Percentiles rank a stretch among this genome's conserved stretches.
These are phyloP conservation scores for Thecophora atra DNA, from an alignment of 2,888 invertebrate genomes.

Conservation along the genomic window DNA sequence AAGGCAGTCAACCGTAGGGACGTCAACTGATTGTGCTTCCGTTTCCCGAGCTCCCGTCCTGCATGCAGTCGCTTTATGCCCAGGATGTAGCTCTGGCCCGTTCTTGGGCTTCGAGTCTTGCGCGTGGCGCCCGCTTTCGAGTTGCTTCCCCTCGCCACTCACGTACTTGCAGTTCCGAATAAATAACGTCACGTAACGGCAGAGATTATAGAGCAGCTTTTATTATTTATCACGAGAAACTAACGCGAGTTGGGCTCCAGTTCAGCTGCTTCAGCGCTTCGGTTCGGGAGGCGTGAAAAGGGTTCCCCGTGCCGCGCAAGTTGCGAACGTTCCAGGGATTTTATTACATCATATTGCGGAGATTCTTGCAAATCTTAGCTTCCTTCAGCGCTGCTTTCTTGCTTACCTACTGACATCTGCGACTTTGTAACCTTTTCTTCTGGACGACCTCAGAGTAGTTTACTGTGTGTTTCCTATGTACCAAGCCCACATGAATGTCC, in stretches of 20 bases:
- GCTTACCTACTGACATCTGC: constrained; percentile 29
- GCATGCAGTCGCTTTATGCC: background rate
- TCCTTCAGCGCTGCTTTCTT: constrained; percentile 47
- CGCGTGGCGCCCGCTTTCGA: background rate
- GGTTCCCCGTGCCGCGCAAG: background rate
- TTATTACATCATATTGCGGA: constrained; percentile 60
- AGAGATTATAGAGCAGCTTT: constrained; percentile 60
- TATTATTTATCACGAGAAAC: constrained; percentile 59
- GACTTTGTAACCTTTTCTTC: constrained; percentile 30
- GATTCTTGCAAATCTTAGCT: constrained; percentile 61
- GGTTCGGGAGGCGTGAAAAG: background rate
- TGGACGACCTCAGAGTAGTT: constrained; percentile 30
- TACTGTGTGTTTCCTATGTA: background rate
- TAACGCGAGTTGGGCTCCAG: constrained; percentile 41
- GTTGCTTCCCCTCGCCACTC: constrained; percentile 27
- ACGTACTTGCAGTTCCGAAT: constrained; percentile 62
- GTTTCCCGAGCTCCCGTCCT: background rate
- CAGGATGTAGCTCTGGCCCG: too few species aligned
- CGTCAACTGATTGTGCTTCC: constrained; percentile 61
- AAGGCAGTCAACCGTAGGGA: constrained; percentile 65
- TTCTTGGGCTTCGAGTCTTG: too few species aligned
- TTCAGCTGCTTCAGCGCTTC: constrained; percentile 16
- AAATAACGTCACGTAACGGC: constrained; percentile 66
- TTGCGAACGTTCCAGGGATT: constrained; percentile 51
- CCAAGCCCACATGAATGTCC: too few species aligned